These are phyloP conservation scores for Drosophila lini DNA, from an alignment of 1,140 invertebrate species.

Conservation along the genomic window DNA sequence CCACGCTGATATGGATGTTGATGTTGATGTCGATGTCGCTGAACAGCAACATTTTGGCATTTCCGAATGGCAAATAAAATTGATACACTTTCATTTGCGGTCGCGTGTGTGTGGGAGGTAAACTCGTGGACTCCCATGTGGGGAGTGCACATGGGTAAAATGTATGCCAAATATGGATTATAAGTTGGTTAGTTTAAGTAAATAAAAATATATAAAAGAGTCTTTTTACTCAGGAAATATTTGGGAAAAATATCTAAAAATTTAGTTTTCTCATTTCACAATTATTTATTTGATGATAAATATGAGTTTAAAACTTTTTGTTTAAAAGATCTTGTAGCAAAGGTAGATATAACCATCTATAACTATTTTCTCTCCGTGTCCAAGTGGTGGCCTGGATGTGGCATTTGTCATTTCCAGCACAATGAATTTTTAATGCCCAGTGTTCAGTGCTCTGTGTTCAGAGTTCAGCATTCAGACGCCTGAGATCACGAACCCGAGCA, in stretches of 20 bases:
- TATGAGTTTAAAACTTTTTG: no score
- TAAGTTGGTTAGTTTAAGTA: not conserved
- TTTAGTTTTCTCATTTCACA: no score
- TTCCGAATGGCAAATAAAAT: constrained; percentile 59
- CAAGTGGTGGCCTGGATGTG: constrained; percentile 21
- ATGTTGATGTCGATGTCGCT: constrained; percentile 32
- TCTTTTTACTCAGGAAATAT: no score
- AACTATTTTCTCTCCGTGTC: constrained; percentile 2
- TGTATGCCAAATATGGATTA: not conserved
- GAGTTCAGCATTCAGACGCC: constrained; percentile 6
- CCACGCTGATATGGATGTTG: constrained; percentile 28
- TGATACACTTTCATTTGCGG: constrained; percentile 54
- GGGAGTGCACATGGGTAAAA: constrained; percentile 10
- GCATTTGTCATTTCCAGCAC: constrained; percentile 54
- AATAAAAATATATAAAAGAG: not conserved
- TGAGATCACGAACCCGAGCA: constrained; percentile 34
- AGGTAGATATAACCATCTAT: not conserved
- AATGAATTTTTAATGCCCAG: constrained; percentile 69
- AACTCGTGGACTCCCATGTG: not conserved
- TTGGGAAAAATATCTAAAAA: no score
- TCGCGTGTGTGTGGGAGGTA: constrained; percentile 24
- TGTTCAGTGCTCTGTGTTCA: not conserved
- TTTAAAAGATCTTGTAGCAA: no score
- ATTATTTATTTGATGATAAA: no score
- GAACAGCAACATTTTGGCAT: constrained; percentile 66